phyloP scores from a whole-genome alignment of 2,113 vertebrate species.

The Mormyrus iriodes region DNA sequence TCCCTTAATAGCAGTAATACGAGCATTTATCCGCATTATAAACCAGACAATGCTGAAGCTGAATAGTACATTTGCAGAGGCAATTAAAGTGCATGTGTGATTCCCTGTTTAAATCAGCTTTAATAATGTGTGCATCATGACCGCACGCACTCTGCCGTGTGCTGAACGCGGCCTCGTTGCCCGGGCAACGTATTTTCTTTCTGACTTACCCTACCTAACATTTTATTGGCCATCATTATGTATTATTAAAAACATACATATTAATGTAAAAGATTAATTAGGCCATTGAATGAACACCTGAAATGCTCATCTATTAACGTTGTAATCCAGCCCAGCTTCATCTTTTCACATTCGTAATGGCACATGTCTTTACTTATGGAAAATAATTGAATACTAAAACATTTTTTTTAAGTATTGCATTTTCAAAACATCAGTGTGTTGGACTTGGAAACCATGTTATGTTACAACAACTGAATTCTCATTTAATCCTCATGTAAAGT shows the following conservation, averaged over 20 bases:
- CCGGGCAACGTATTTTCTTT: slow-evolving; percentile 80
- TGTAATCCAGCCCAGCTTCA: slow-evolving; percentile 35
- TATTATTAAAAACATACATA: slow-evolving; percentile 95
- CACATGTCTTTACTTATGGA: slow-evolving; percentile 6
- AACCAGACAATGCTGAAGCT: slow-evolving; percentile 89
- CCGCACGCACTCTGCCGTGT: slow-evolving; percentile 78
- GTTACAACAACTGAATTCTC: not conserved
- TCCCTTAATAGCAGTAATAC: slow-evolving; percentile 77
- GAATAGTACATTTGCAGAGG: slow-evolving; percentile 86
- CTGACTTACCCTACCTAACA: slow-evolving; percentile 77
- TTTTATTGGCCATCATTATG: slow-evolving; percentile 91
- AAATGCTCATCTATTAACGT: slow-evolving; percentile 56
- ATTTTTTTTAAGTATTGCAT: not conserved
- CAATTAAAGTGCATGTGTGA: slow-evolving; percentile 85
- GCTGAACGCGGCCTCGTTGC: slow-evolving; percentile 77
- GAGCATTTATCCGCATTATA: slow-evolving; percentile 94
- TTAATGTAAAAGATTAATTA: slow-evolving; percentile 83
- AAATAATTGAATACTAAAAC: not conserved
- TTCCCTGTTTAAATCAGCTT: slow-evolving; percentile 56
- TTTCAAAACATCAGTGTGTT: not conserved
- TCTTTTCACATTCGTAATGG: slow-evolving; percentile 20
- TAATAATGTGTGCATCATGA: slow-evolving; percentile 79
- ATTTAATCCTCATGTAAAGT: not conserved
- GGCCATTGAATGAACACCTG: slow-evolving; percentile 59
- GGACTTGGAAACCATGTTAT: not conserved